Evolutionary conservation across 2,888 invertebrate species (phyloP), one percentile per base, ranked within the genome.

Genomic region (Boloria euphrosyne): DNA sequence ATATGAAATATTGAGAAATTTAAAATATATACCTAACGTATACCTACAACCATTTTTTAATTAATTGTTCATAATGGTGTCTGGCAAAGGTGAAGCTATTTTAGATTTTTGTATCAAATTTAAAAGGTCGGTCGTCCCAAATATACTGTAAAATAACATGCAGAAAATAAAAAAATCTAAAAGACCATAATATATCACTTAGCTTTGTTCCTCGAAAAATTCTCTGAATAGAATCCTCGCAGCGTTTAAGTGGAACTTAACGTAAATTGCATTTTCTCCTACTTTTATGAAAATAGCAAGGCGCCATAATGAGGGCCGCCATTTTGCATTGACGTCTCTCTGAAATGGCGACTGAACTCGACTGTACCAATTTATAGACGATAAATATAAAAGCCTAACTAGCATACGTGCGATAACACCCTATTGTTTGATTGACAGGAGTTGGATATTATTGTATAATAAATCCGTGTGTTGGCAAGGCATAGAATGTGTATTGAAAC

Each of bases 351-450:
- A 52, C 38, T 67, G 67, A 62, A 65, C 68, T 54, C 66, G 74
- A 68, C 66, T 75, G 74, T 78, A 78, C 80, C 76, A 76, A 78
- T 78, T 79, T 73, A 70, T 70, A 72, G 73, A 71, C 72, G 67
- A 74, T 73, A 76, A 76, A 74, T 77, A 73, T 74, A 71, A 70
- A 72, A 70, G 66, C 69, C 76, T 74, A 70, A 75, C 71, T 73
- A 69, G 71, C 54, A 67, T 59, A 65, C 38, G 67, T 66, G 64
- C 62, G 67, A 72, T 70, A 68, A 62, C 44, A 66, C 46, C 38
- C 62, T 38, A 65, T 71, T 71, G 71, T 71, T 61, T 27, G 46
- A 18, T 54, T 47, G 47, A 43, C 49, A 31, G 16, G n/a, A 58
- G 54, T 52, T 58, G 31, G 22, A 60, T 47, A 46, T 49, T 58